Conservation (phyloP, 2,888 invertebrate species). For the Trichopria drosophilae region DNA sequence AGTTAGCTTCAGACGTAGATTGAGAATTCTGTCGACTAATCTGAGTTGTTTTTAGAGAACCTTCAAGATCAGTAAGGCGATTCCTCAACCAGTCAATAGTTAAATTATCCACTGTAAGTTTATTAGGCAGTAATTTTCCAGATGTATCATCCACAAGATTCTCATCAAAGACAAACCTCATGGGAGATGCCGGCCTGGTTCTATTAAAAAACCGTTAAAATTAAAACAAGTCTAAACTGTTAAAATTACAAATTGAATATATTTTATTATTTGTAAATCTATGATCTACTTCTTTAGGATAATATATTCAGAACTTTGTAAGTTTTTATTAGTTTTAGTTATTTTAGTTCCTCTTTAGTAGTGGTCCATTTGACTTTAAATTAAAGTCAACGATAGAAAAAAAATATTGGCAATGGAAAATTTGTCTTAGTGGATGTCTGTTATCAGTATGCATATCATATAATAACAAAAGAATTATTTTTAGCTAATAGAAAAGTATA, state of each 20-base stretch:
- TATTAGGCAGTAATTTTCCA: slow-evolving; percentile 83
- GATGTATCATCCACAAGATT: slow-evolving; percentile 85
- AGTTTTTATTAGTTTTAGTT: too few relatives aligned
- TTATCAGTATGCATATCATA: too few relatives aligned
- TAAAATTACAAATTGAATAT: slow-evolving; percentile 17
- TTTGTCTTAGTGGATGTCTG: too few relatives aligned
- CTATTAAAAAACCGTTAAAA: slow-evolving; percentile 63
- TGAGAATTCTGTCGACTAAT: slow-evolving; percentile 60
- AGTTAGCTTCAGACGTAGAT: slow-evolving; percentile 46
- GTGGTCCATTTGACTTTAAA: too few relatives aligned
- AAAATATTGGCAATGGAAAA: too few relatives aligned
- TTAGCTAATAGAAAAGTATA: too few relatives aligned
- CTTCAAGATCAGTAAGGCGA: slow-evolving; percentile 76
- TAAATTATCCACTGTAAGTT: slow-evolving; percentile 87
- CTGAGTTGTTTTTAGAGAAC: slow-evolving; percentile 77
- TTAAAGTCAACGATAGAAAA: too few relatives aligned
- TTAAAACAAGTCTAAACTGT: slow-evolving; percentile 24
- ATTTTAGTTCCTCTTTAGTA: too few relatives aligned
- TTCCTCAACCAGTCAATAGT: slow-evolving; percentile 88
- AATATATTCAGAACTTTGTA: too few relatives aligned
- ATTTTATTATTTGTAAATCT: neutral
- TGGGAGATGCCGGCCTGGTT: slow-evolving; percentile 76
- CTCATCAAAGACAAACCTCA: slow-evolving; percentile 84
- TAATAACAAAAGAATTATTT: too few relatives aligned
- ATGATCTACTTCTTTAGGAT: too few relatives aligned